These are phyloP conservation scores for Amyelois transitella DNA, from an alignment of 1,140 invertebrate genomes.

Conservation along the genomic window DNA sequence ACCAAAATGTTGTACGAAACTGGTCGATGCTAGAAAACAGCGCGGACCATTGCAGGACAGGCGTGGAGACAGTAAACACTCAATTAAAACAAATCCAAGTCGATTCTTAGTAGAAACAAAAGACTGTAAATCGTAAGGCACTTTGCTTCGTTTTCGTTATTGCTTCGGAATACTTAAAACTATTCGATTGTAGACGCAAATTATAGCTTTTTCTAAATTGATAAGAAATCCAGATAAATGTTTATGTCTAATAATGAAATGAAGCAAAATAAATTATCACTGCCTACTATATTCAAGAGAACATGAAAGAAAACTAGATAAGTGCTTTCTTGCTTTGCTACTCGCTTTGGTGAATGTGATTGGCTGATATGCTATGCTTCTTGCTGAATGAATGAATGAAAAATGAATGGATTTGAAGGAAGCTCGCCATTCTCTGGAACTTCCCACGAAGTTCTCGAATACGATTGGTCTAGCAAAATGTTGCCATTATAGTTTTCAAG, in stretches of 20 bases:
- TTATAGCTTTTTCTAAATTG: neutral
- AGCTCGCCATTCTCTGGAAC: neutral
- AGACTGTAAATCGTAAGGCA: conserved; percentile 49
- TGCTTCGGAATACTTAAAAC: conserved; percentile 4
- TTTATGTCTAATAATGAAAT: neutral
- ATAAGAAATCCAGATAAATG: neutral
- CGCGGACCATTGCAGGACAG: conserved; percentile 60
- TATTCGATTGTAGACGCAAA: conserved; percentile 4
- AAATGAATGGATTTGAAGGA: neutral
- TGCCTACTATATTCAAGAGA: neutral
- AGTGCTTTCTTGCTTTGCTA: too few relatives aligned
- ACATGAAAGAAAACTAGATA: too few relatives aligned
- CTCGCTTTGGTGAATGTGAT: neutral
- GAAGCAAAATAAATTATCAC: conserved; percentile 4
- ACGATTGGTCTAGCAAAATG: neutral
- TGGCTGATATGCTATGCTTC: neutral
- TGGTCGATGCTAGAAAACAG: conserved; percentile 70
- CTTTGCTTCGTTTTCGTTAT: conserved; percentile 45
- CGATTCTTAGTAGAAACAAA: conserved; percentile 41
- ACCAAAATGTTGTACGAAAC: conserved; percentile 60
- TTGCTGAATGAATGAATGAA: neutral
- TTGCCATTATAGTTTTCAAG: too few relatives aligned
- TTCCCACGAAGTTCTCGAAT: neutral
- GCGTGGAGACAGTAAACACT: conserved; percentile 51
- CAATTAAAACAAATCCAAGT: conserved; percentile 36